Evolutionary conservation across 1,140 invertebrate species (phyloP).

Genomic region (Physella acuta): DNA sequence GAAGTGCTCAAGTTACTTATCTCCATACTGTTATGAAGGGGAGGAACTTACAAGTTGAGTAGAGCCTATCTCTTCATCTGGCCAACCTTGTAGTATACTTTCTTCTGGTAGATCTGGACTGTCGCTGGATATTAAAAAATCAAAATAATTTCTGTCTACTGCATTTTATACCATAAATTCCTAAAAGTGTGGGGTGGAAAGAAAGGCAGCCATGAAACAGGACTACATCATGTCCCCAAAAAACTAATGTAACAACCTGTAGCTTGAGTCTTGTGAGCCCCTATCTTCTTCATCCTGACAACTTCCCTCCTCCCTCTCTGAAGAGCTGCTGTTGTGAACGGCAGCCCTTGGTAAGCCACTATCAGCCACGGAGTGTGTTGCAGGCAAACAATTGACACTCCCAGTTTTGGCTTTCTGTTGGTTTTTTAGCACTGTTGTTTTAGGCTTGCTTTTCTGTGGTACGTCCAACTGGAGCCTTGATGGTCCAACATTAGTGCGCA

Average conservation of each 20-base stretch:
- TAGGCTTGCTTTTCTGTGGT: not conserved
- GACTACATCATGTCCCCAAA: too few relatives aligned
- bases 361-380: too few relatives aligned
- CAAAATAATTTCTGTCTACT: too few relatives aligned
- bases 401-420: not conserved
- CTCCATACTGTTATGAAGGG: too few relatives aligned
- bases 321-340: not conserved
- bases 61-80: conserved; percentile 8
- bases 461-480: not conserved
- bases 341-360: too few relatives aligned
- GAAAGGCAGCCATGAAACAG: too few relatives aligned
- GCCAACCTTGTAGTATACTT: conserved; percentile 23
- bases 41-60: not conserved
- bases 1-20: too few relatives aligned
- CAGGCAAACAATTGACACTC: too few relatives aligned
- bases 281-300: not conserved
- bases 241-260: too few relatives aligned
- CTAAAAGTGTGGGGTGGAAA: too few relatives aligned
- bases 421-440: not conserved
- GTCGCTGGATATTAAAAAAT: too few relatives aligned
- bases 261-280: conserved; percentile 7
- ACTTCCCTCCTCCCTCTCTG: not conserved
- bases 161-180: too few relatives aligned
- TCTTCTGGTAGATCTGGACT: conserved; percentile 24
- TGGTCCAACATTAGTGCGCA: not conserved